A percentile compares a stretch with the other conserved stretches of the same genome.
These are phyloP conservation scores for Caenorhabditis brenneri DNA, from an alignment of 1,140 invertebrate genomes.

Conservation along the genomic window DNA sequence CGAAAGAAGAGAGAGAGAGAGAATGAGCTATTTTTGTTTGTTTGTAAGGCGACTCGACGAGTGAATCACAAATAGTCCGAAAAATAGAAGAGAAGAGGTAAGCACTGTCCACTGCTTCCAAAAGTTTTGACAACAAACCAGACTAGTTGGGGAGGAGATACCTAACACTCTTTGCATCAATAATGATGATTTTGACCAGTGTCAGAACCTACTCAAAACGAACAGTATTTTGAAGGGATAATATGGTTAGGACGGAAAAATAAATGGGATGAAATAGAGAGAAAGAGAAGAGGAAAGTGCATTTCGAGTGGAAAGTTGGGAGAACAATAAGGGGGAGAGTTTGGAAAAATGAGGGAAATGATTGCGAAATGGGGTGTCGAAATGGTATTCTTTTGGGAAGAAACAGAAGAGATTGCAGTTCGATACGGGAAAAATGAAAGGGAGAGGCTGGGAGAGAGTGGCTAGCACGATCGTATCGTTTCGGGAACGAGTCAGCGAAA, in stretches of 20 bases:
- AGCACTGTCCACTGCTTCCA: constrained; percentile 1
- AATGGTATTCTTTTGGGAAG: constrained; percentile 9
- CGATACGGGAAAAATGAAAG: constrained; percentile 1
- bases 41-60: constrained; percentile 20
- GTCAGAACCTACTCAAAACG: not conserved
- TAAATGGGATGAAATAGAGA: too few relatives aligned
- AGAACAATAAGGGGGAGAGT: not conserved
- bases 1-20: not conserved
- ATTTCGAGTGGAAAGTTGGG: not conserved
- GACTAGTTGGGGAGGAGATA: not conserved
- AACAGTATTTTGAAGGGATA: not conserved
- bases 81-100: not conserved
- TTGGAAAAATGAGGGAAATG: too few relatives aligned
- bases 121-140: not conserved
- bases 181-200: not conserved
- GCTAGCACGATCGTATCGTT: constrained; percentile 38
- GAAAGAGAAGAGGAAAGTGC: not conserved
- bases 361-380: constrained; percentile 28
- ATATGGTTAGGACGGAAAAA: not conserved
- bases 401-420: not conserved
- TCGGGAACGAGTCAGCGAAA: constrained; percentile 23
- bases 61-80: constrained; percentile 38
- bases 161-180: not conserved
- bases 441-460: constrained; percentile 15
- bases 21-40: constrained; percentile 38